Percentiles rank a stretch among this genome's conserved stretches.
phyloP scores from a whole-genome alignment of 2,797 vertebrate genomes.

The Pristis pectinata region DNA sequence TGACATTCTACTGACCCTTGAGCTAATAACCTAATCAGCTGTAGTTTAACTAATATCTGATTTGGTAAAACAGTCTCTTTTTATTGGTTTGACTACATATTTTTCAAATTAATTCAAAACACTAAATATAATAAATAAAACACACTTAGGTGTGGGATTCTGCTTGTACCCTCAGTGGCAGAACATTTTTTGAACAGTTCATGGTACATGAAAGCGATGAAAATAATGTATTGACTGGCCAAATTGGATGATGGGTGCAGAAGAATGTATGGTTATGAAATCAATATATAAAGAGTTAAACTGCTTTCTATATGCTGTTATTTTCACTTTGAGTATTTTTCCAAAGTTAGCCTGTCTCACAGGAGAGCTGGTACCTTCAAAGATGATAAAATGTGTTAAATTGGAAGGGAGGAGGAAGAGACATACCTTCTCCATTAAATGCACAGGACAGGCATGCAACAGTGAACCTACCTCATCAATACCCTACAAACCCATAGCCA shows the following conservation, averaged over 20 bases:
- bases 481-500: neutral
- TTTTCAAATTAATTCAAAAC: neutral
- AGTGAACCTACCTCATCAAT: slow-evolving; percentile 37
- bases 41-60: neutral
- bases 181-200: neutral
- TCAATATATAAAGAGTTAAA: neutral
- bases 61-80: neutral
- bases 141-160: too few relatives aligned
- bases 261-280: neutral
- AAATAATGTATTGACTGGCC: neutral
- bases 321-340: neutral
- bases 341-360: neutral
- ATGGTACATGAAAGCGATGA: neutral
- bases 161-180: neutral
- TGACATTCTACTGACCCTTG: neutral
- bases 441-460: slow-evolving; percentile 7
- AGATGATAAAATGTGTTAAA: neutral
- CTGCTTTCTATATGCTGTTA: neutral
- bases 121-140: too few relatives aligned
- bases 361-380: slow-evolving; percentile 29
- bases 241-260: neutral
- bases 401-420: slow-evolving; percentile 30
- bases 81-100: neutral
- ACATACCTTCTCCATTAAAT: neutral
- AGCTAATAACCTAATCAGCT: neutral